These are phyloP conservation scores for Dendrocopos noguchii DNA, from an alignment of 2,113 vertebrate species.

Conservation along the genomic window DNA sequence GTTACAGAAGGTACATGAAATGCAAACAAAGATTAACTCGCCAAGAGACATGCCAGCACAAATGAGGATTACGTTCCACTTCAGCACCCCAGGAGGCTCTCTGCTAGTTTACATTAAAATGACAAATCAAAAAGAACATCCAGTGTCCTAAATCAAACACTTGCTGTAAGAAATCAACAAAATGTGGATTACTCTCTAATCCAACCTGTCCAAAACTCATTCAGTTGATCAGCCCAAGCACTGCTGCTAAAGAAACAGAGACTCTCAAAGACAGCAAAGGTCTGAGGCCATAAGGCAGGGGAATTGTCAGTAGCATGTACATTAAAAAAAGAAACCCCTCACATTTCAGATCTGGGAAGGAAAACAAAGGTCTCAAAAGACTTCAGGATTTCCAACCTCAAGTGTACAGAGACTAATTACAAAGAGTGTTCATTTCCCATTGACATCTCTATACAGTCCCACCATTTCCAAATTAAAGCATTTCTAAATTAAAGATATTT, in stretches of 20 bases:
- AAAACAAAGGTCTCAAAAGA: neutral
- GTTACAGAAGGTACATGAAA: neutral
- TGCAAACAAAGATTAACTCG: neutral
- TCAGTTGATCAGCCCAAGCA: neutral
- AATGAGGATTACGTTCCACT: neutral
- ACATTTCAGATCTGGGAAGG: neutral
- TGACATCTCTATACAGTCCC: neutral
- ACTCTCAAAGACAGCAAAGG: neutral
- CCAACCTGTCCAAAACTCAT: neutral
- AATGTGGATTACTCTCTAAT: neutral
- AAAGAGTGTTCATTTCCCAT: neutral
- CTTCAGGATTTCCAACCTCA: neutral
- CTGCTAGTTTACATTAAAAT: neutral
- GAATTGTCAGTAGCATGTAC: neutral
- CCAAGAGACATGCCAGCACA: neutral
- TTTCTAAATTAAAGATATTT: neutral
- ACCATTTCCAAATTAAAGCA: neutral
- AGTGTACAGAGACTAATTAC: neutral
- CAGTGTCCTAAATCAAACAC: neutral
- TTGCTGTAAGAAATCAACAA: neutral
- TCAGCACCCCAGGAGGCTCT: neutral
- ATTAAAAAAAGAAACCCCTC: neutral
- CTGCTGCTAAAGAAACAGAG: neutral
- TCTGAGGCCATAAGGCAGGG: fast-evolving
- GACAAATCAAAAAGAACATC: neutral